A percentile compares a stretch with the other conserved stretches of the same genome.
phyloP scores from a whole-genome alignment of 1,140 invertebrate species.

The Sitodiplosis mosellana region DNA sequence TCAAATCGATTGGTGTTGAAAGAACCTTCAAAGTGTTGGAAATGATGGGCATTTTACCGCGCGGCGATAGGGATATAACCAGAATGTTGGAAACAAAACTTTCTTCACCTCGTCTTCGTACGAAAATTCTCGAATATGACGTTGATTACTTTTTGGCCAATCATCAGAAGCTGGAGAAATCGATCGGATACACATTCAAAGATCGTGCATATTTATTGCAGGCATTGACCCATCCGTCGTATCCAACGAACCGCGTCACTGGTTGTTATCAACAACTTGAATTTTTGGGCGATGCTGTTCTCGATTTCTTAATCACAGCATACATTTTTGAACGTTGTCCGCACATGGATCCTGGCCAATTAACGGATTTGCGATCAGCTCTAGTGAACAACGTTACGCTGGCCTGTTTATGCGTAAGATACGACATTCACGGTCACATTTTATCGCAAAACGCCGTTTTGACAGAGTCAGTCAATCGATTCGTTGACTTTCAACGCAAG shows the following conservation, averaged over 20 bases:
- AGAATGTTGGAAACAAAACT: slow-evolving; percentile 18
- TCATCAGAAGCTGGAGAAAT: slow-evolving; percentile 34
- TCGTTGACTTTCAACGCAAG: slow-evolving; percentile 60
- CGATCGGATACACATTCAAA: slow-evolving; percentile 44
- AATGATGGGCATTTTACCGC: slow-evolving; percentile 49
- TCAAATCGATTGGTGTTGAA: slow-evolving; percentile 34
- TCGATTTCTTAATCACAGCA: slow-evolving; percentile 82
- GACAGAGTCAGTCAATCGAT: slow-evolving; percentile 49
- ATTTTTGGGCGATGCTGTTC: slow-evolving; percentile 87
- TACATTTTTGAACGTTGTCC: slow-evolving; percentile 62
- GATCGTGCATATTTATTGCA: slow-evolving; percentile 46
- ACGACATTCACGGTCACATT: slow-evolving; percentile 58
- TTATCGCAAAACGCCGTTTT: slow-evolving; percentile 41
- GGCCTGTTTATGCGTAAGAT: slow-evolving; percentile 70
- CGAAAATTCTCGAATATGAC: slow-evolving; percentile 13
- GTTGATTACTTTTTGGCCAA: slow-evolving; percentile 30
- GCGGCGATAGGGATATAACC: slow-evolving; percentile 22
- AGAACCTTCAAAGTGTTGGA: slow-evolving; percentile 41
- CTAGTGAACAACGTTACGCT: slow-evolving; percentile 93
- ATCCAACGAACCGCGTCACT: slow-evolving; percentile 64
- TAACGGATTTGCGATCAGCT: slow-evolving; percentile 83
- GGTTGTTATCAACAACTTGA: slow-evolving; percentile 87
- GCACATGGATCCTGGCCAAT: slow-evolving; percentile 54
- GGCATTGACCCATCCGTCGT: slow-evolving; percentile 86
- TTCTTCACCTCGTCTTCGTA: slow-evolving; percentile 18